Evolutionary conservation across 92 coral and sea anemone genomes (phyloP).

Genomic region (Heliopora coerulea): DNA sequence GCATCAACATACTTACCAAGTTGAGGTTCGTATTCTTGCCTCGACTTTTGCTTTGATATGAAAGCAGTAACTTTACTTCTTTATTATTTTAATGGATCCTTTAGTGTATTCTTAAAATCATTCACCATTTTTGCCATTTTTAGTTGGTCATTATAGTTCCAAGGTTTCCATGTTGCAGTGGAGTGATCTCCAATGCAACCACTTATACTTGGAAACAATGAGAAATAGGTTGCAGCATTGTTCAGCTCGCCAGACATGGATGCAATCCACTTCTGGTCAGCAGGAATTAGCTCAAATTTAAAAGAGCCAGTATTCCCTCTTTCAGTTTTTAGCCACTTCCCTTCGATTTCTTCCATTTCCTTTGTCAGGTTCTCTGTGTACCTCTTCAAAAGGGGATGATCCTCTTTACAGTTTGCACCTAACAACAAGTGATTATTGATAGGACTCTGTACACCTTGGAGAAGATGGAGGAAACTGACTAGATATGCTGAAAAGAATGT

Average conservation of each 20-base stretch:
- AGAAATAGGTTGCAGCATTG: constrained; percentile 57
- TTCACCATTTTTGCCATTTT: constrained; percentile 53
- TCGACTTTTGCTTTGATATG: constrained; percentile 48
- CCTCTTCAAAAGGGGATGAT: constrained; percentile 45
- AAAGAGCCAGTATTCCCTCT: constrained; percentile 42
- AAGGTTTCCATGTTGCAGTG: constrained; percentile 57
- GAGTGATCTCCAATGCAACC: constrained; percentile 51
- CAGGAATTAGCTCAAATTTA: constrained; percentile 51
- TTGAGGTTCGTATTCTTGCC: constrained; percentile 59
- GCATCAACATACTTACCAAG: constrained; percentile 62
- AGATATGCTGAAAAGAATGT: constrained; percentile 56
- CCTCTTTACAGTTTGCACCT: constrained; percentile 66
- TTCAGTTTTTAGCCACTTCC: constrained; percentile 42
- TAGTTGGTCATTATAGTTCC: constrained; percentile 50
- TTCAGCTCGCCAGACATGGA: constrained; percentile 57
- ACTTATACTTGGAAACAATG: constrained; percentile 66
- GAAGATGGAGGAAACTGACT: constrained; percentile 61
- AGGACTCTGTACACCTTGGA: constrained; percentile 62
- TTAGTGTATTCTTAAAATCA: constrained; percentile 46
- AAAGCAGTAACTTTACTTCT: constrained; percentile 55
- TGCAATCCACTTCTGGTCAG: constrained; percentile 67
- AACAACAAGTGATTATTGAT: constrained; percentile 59
- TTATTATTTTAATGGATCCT: constrained; percentile 48
- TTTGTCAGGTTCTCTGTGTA: constrained; percentile 47
- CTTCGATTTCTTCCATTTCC: constrained; percentile 64